Conservation (phyloP, 2,113 vertebrate species). For the Sander vitreus region DNA sequence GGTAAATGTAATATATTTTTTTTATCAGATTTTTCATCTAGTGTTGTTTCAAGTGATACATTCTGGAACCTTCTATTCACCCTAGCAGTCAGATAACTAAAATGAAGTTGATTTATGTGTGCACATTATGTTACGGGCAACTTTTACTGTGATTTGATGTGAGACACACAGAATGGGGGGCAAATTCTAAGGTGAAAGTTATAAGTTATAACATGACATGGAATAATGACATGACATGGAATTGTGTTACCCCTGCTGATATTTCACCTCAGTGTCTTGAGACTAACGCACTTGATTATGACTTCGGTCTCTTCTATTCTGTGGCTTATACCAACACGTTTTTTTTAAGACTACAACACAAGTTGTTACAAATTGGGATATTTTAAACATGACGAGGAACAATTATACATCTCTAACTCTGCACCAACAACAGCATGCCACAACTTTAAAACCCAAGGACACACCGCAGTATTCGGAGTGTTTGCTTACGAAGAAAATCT, state of each 20-base stretch:
- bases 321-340: not conserved
- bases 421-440: too few species aligned
- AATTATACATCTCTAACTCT: too few species aligned
- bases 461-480: too few species aligned
- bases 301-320: not conserved
- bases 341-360: not conserved
- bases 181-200: not conserved
- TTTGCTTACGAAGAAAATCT: too few species aligned
- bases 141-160: too few species aligned
- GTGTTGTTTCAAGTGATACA: not conserved
- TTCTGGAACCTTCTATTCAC: not conserved
- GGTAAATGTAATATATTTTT: not conserved
- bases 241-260: not conserved
- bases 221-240: too few species aligned
- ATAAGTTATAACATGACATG: not conserved
- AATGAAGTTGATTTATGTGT: not conserved
- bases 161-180: not conserved
- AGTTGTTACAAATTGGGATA: too few species aligned
- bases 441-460: too few species aligned
- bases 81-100: too few species aligned
- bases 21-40: not conserved
- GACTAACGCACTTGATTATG: slow-evolving; percentile 1
- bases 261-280: not conserved
- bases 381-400: too few species aligned
- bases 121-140: not conserved